Evolutionary conservation across 2,888 invertebrate species (phyloP), one percentile per base, ranked within the genome.

Genomic region (Bembecia ichneumoniformis): DNA sequence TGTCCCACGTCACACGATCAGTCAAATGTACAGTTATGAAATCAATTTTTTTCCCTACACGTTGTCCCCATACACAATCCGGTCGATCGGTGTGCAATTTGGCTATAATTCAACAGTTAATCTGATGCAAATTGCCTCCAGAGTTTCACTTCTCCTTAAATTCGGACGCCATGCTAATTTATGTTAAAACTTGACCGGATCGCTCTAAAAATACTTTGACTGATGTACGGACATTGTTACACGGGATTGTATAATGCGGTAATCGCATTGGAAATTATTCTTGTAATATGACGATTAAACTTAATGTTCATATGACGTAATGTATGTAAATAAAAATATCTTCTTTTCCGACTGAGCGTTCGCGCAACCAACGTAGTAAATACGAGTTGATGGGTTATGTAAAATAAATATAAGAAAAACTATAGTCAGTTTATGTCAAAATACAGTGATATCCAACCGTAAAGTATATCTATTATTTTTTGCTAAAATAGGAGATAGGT

Each of bases 41-140:
- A 40, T 40, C 40, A 40, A n/a, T 40, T 40, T 13, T 40, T 13
- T 13, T n/a, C 40, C 13, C 28, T 28, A 28, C 9, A 28, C 28
- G 40, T 36, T 36, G 36, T 14, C n/a, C 14, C 13, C 14, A 40
- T 40, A 40, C 14, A 14, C 40, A 40, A 40, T 14, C 14, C 13
- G n/a, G 40, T 40, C 40, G 14, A 40, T 14, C 40, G 40, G 40
- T 58, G 62, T 60, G 66, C 63, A 71, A 69, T 75, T 77, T 71
- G 69, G 66, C 59, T 65, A 69, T 75, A 77, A 71, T 64, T 78
- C 75, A 77, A 63, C 60, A 63, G 59, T 66, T 73, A 77, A 77
- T 74, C 71, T 68, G 69, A 77, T 79, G 82, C 74, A 77, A 77
- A 80, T 80, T 75, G 72, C 58, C 58, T 57, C 55, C 58, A 55